Conservation (phyloP, 2,797 vertebrate genomes). For the Morelia viridis region DNA sequence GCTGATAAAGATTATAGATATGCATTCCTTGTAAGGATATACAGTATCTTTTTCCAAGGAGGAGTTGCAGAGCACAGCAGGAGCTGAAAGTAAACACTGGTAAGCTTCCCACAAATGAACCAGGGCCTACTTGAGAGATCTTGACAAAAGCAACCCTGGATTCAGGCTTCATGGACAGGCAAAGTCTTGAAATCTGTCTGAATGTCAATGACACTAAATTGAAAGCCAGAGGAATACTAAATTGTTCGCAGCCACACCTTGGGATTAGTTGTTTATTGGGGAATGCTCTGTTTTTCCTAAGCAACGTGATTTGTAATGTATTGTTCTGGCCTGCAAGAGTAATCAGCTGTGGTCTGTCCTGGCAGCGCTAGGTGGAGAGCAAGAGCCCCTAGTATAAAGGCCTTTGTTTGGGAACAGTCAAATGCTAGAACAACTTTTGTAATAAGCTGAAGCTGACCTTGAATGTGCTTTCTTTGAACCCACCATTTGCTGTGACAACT, state of each 20-base stretch:
- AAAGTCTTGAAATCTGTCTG: neutral
- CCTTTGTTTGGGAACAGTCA: neutral
- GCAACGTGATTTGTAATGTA: neutral
- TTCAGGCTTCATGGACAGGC: neutral
- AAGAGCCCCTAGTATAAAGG: too few species aligned
- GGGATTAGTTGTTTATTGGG: neutral
- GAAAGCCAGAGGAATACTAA: neutral
- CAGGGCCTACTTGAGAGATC: neutral
- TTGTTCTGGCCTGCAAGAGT: neutral
- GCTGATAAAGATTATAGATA: conserved; percentile 10
- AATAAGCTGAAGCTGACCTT: neutral
- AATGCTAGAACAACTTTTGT: neutral
- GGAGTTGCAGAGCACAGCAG: neutral
- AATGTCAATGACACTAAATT: neutral
- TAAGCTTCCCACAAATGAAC: neutral
- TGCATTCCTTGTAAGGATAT: conserved; percentile 9
- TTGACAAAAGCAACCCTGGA: neutral
- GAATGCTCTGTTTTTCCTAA: neutral
- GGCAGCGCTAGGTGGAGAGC: neutral
- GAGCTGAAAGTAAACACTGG: neutral
- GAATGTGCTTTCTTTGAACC: neutral
- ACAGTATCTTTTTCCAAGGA: neutral
- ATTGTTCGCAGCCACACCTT: neutral
- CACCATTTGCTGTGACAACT: neutral
- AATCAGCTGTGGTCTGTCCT: neutral